These are phyloP conservation scores for Bos javanicus DNA, from an alignment of 2,113 vertebrate species.

Conservation along the genomic window DNA sequence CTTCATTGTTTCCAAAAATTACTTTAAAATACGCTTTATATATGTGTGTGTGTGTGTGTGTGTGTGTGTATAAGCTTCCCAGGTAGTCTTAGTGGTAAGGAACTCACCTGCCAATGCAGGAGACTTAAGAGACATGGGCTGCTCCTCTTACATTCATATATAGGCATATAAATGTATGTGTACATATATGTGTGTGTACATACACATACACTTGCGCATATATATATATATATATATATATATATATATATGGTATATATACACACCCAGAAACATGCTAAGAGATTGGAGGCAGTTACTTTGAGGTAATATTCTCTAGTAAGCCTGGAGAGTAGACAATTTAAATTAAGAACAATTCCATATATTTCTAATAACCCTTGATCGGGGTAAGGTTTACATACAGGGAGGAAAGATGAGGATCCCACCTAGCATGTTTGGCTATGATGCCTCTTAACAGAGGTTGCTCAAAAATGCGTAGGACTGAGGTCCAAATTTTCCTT, in stretches of 20 bases:
- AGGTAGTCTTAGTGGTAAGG: not conserved
- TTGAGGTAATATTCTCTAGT: not conserved
- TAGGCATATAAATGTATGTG: not conserved
- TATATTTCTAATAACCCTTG: not conserved
- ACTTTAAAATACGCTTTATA: not conserved
- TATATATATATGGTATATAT: not conserved
- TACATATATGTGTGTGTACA: not conserved
- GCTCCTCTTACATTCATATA: not conserved
- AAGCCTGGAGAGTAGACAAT: not conserved
- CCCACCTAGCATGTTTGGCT: not conserved
- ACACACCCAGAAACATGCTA: not conserved
- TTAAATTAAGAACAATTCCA: not conserved
- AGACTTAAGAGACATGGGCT: not conserved
- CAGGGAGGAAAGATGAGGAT: not conserved
- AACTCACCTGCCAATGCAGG: not conserved
- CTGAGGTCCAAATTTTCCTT: not conserved
- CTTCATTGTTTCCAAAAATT: not conserved
- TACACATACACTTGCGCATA: not conserved
- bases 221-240: not conserved
- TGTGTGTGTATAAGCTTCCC: not conserved
- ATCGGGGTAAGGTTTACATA: not conserved
- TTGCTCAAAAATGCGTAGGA: not conserved
- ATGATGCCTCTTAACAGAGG: not conserved
- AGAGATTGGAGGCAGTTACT: not conserved
- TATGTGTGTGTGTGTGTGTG: rapidly evolving